Conservation (phyloP, 2,888 invertebrate genomes). For the Copidosoma aretas region DNA sequence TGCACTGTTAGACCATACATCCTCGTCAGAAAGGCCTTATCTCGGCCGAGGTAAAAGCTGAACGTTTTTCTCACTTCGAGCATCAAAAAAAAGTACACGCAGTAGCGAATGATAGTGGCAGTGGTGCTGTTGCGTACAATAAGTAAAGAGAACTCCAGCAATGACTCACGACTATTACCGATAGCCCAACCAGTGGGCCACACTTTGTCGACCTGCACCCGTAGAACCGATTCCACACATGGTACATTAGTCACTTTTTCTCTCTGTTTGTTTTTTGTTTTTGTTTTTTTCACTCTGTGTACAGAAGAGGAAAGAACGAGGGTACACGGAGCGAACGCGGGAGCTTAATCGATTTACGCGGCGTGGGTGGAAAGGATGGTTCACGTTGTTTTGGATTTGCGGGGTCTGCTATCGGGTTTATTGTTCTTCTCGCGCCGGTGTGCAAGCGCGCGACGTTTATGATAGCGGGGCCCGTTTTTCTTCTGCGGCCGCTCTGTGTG, state of each 20-base stretch:
- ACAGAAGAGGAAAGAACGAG: too few relatives aligned
- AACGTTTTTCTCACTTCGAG: background rate
- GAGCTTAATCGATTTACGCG: constrained; percentile 14
- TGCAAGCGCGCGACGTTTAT: constrained; percentile 16
- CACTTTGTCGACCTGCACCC: background rate
- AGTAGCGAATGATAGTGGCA: background rate
- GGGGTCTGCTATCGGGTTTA: constrained; percentile 7
- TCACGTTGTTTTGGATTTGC: background rate
- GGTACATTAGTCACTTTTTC: background rate
- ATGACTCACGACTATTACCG: constrained; percentile 43
- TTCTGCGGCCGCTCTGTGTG: constrained; percentile 22
- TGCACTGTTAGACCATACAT: too few relatives aligned
- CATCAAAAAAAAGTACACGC: too few relatives aligned
- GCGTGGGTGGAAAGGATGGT: background rate
- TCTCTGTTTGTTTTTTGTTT: background rate
- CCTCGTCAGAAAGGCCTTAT: too few relatives aligned
- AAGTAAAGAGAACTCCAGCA: constrained; percentile 16
- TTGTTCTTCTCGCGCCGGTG: constrained; percentile 9
- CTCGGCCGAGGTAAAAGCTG: background rate
- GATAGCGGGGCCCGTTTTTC: constrained; percentile 24
- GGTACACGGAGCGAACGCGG: background rate
- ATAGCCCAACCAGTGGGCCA: constrained; percentile 10
- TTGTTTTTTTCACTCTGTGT: background rate
- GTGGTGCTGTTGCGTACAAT: constrained; percentile 1
- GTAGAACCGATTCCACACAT: background rate